Base-by-base conservation (phyloP, 2,888 invertebrate species). In the Timema cristinae region DNA sequence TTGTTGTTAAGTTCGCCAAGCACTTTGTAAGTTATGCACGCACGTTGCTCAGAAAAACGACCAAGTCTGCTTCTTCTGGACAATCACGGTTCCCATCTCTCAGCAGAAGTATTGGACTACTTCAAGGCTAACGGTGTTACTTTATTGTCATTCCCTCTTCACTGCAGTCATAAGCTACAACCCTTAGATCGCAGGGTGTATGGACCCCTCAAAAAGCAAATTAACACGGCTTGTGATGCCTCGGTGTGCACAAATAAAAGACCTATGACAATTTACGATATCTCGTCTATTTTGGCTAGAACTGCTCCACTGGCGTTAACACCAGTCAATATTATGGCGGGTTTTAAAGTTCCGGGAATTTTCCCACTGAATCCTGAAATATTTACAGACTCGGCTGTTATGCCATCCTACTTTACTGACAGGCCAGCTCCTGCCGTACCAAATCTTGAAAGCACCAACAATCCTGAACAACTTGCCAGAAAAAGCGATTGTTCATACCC, bases 141-240 rank as follows among this genome's bases (percentile, higher is more conserved):
- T 6, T n/a, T 63, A 32, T 16, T 63, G 11, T 70, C 70, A 63
- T 70, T 63, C 66, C 70, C 63, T 16, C 50, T 50, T 68, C 52
- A 70, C 63, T 70, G 66, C n/a, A 63, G 49, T 11, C 51, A 66
- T 51, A 70, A 70, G 49, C 47, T 66, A n/a, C 70, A 70, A 50
- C 66, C 51, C 10, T 50, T 70, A 9, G 52, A 66, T 50, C 63
- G 66, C 32, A 49, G 63, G 16, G 66, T 70, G 13, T 66, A 70
- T 63, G 51, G 52, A 11, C 51, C 50, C 2, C 50, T 70, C n/a
- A 59, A 59, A 10, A 9, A 69, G 16, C 48, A 50, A 7, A 50
- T 70, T 15, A 70, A 61, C 70, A 13, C 50, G 11, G 63, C 63
- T 15, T 70, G 51, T 66, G 70, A 70, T 50, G 63, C 61, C 7